Conservation (phyloP, 2,797 vertebrate genomes). For the Anomalospiza imberbis region DNA sequence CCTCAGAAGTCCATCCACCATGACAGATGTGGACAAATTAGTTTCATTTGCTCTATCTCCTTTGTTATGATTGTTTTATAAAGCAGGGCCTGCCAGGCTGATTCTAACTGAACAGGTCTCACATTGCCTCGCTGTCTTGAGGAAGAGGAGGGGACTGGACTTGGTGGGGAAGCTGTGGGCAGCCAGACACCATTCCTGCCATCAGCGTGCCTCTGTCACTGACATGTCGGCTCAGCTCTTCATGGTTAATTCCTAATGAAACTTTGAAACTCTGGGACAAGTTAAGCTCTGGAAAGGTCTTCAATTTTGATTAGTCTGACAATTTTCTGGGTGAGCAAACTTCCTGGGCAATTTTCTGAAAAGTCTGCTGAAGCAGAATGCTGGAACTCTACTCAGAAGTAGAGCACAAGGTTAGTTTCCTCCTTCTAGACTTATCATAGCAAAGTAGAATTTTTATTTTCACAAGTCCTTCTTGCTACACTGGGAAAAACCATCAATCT, state of each 20-base stretch:
- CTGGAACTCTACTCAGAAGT: not conserved
- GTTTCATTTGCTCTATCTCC: not conserved
- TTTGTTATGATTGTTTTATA: not conserved
- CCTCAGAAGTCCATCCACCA: not conserved
- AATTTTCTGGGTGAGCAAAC: not conserved
- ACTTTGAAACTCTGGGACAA: not conserved
- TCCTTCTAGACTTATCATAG: not conserved
- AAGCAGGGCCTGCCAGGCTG: not conserved
- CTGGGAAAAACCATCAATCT: not conserved
- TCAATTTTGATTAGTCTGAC: not conserved
- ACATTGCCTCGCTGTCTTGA: not conserved
- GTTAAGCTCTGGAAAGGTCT: not conserved
- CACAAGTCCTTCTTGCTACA: not conserved
- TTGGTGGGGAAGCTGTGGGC: not conserved
- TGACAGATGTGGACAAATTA: not conserved
- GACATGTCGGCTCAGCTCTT: not conserved
- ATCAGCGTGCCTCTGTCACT: rapidly evolving
- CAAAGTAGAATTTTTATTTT: not conserved
- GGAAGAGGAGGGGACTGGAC: not conserved
- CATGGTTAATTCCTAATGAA: not conserved
- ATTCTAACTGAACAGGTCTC: not conserved
- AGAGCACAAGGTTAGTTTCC: not conserved
- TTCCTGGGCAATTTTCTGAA: not conserved
- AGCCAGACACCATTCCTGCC: rapidly evolving
- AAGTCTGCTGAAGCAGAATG: not conserved